A percentile compares a stretch with the other conserved stretches of the same genome.
Evolutionary conservation across 2,888 invertebrate species (phyloP).

Genomic region (Diadromus collaris): DNA sequence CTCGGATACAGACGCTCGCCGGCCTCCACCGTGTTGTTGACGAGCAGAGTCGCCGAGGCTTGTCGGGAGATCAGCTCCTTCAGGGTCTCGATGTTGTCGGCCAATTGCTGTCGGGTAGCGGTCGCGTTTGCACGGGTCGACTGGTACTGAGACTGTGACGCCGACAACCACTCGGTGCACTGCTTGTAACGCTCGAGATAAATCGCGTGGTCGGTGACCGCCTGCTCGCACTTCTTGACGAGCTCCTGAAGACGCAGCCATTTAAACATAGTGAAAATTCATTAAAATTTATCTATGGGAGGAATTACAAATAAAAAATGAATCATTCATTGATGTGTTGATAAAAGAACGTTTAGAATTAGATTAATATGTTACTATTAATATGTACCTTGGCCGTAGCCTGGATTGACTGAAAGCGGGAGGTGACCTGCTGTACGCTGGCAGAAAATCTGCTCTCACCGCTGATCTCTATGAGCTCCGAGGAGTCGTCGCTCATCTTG

Average conservation of each 20-base stretch:
- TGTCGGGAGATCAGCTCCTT: slow-evolving; percentile 89
- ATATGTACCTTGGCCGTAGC: slow-evolving; percentile 88
- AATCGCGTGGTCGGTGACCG: slow-evolving; percentile 89
- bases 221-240: slow-evolving; percentile 95
- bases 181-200: slow-evolving; percentile 93
- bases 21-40: slow-evolving; percentile 92
- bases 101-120: slow-evolving; percentile 86
- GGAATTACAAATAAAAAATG: too few species aligned
- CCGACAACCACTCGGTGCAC: slow-evolving; percentile 90
- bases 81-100: slow-evolving; percentile 86
- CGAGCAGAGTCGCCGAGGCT: slow-evolving; percentile 86
- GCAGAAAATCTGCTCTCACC: slow-evolving; percentile 94
- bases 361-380: too few species aligned
- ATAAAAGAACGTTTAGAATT: too few species aligned
- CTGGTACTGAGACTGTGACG: slow-evolving; percentile 88
- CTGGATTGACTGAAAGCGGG: slow-evolving; percentile 94
- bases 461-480: slow-evolving; percentile 91
- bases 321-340: not conserved
- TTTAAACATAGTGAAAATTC: too few species aligned
- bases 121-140: slow-evolving; percentile 83
- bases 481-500: slow-evolving; percentile 92
- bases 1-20: slow-evolving; percentile 94
- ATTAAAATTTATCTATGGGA: too few species aligned
- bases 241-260: too few species aligned
- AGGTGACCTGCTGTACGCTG: slow-evolving; percentile 93